A percentile compares a stretch with the other conserved stretches of the same genome.
These are phyloP conservation scores for Pseudomyrmex pallidus DNA, from an alignment of 1,140 invertebrate genomes.

Conservation along the genomic window DNA sequence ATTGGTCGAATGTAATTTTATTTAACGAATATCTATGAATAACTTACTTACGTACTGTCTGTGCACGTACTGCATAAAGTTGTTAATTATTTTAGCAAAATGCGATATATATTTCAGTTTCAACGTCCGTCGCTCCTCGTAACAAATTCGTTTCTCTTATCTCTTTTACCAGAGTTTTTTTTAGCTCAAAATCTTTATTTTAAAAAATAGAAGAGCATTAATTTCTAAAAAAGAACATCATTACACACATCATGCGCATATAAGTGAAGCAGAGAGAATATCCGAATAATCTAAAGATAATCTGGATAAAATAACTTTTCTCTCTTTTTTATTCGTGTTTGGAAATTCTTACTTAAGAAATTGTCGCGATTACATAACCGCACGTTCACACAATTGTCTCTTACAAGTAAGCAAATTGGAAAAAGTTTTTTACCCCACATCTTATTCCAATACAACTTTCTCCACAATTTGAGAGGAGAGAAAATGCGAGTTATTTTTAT, in stretches of 20 bases:
- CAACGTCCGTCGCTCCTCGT: neutral
- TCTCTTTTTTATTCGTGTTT: too few relatives aligned
- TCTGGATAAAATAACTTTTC: too few relatives aligned
- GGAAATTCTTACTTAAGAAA: too few relatives aligned
- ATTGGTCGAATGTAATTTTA: neutral
- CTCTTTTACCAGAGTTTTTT: neutral
- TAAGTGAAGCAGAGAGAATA: too few relatives aligned
- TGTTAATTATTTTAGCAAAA: constrained; percentile 9
- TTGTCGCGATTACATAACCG: too few relatives aligned
- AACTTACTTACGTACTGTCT: neutral
- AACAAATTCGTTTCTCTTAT: neutral
- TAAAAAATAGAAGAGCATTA: neutral
- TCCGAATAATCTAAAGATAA: too few relatives aligned
- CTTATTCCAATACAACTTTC: too few relatives aligned
- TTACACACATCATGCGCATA: too few relatives aligned
- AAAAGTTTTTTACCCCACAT: too few relatives aligned
- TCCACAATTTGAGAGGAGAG: neutral
- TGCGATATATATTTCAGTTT: neutral
- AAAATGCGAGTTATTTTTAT: constrained; percentile 4
- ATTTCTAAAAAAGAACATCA: neutral
- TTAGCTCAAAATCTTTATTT: neutral
- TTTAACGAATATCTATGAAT: neutral
- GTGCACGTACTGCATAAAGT: too few relatives aligned
- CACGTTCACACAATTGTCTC: too few relatives aligned
- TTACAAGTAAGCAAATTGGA: too few relatives aligned